Evolutionary conservation across 2,888 invertebrate genomes (phyloP).

Genomic region (Operophtera brumata): DNA sequence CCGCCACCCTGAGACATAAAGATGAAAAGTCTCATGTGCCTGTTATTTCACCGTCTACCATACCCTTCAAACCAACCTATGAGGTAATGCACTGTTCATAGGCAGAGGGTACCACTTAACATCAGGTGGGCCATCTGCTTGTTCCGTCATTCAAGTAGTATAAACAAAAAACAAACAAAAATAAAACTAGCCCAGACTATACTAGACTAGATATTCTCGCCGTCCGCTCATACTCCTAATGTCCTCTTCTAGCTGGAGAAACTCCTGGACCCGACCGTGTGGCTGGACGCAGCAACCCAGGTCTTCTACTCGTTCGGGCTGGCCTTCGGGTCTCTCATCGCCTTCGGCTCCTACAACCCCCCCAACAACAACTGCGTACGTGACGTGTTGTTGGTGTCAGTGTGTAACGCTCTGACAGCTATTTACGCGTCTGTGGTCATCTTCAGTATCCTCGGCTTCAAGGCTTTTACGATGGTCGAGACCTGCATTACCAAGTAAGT

Average conservation of each 20-base stretch:
- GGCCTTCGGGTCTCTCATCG: conserved; percentile 96
- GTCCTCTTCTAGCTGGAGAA: conserved; percentile 89
- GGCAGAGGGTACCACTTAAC: no score
- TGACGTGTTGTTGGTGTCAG: conserved; percentile 93
- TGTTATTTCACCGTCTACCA: no score
- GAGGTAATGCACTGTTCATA: no score
- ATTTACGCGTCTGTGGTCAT: conserved; percentile 97
- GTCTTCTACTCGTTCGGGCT: conserved; percentile 98
- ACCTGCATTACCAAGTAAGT: conserved; percentile 85
- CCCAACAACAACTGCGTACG: conserved; percentile 96
- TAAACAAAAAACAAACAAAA: no score
- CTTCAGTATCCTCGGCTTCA: conserved; percentile 97
- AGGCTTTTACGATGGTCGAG: conserved; percentile 94
- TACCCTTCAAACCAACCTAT: no score
- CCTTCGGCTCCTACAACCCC: conserved; percentile 97
- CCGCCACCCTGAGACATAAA: no score
- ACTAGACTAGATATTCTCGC: no score
- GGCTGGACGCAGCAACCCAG: conserved; percentile 98
- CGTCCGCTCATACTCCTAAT: no score
- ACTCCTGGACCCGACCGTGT: conserved; percentile 92
- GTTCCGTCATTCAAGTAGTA: no score
- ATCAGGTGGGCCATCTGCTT: no score
- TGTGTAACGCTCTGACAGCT: conserved; percentile 96
- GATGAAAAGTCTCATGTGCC: no score
- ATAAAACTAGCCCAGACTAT: no score